phyloP scores from a whole-genome alignment of 2,797 vertebrate species.

The Alauda arvensis region DNA sequence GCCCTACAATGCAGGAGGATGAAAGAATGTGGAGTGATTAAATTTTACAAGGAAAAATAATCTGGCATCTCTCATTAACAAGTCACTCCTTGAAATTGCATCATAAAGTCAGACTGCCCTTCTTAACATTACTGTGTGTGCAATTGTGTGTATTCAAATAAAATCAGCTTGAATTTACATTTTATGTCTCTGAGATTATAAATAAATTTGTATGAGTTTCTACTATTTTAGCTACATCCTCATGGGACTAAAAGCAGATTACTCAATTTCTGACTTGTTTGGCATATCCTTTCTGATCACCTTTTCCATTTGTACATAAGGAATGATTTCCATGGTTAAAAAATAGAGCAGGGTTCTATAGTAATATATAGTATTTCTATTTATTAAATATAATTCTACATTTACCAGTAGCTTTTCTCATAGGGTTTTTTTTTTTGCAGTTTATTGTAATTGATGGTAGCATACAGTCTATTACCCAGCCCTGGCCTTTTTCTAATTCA shows the following conservation, averaged over 20 bases:
- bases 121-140: not conserved
- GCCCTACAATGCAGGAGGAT: not conserved
- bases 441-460: not conserved
- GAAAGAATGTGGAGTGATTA: not conserved
- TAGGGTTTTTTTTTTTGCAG: not conserved
- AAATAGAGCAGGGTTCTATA: not conserved
- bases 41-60: not conserved
- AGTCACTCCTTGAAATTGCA: not conserved
- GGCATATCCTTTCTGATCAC: not conserved
- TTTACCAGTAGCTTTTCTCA: not conserved
- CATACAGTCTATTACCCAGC: not conserved
- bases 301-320: not conserved
- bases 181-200: not conserved
- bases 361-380: not conserved
- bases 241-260: not conserved
- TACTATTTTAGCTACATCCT: not conserved
- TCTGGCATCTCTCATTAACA: not conserved
- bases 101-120: not conserved
- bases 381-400: not conserved
- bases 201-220: not conserved
- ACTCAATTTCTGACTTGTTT: not conserved
- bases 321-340: not conserved
- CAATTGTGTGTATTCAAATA: not conserved
- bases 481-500: not conserved
- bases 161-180: accelerated